Conservation (phyloP, 2,888 invertebrate species). For the Chrysolina oricalcia region DNA sequence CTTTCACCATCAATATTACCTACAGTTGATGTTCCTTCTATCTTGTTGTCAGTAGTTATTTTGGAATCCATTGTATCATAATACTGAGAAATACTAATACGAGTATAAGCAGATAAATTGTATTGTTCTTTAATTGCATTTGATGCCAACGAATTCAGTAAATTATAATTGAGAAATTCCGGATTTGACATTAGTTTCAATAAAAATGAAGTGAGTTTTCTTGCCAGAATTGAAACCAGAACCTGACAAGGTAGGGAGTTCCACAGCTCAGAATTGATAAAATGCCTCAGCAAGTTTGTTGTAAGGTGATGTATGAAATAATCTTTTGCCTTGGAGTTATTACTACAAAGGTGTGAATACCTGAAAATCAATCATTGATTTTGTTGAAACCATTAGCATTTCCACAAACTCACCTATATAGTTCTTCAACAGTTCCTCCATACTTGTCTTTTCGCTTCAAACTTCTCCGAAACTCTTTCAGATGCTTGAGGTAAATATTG, state of each 20-base stretch:
- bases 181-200: constrained; percentile 74
- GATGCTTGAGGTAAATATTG: constrained; percentile 76
- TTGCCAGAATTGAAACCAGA: constrained; percentile 77
- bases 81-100: constrained; percentile 53
- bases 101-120: constrained; percentile 60
- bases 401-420: constrained; percentile 70
- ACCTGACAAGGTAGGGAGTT: constrained; percentile 80
- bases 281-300: constrained; percentile 75
- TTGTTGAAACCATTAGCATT: too few species aligned
- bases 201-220: constrained; percentile 74
- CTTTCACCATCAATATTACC: constrained; percentile 19
- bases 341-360: constrained; percentile 69
- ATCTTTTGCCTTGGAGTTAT: constrained; percentile 72
- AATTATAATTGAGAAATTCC: constrained; percentile 71
- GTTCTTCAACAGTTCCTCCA: constrained; percentile 71
- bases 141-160: constrained; percentile 58
- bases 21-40: constrained; percentile 7
- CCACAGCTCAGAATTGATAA: constrained; percentile 80
- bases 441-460: constrained; percentile 75
- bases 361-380: constrained; percentile 55
- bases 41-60: constrained; percentile 13
- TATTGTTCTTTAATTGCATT: constrained; percentile 55
- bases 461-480: constrained; percentile 79
- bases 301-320: constrained; percentile 77
- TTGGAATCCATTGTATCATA: constrained; percentile 51